phyloP scores from a whole-genome alignment of 2,113 vertebrate species.

The Passer domesticus region DNA sequence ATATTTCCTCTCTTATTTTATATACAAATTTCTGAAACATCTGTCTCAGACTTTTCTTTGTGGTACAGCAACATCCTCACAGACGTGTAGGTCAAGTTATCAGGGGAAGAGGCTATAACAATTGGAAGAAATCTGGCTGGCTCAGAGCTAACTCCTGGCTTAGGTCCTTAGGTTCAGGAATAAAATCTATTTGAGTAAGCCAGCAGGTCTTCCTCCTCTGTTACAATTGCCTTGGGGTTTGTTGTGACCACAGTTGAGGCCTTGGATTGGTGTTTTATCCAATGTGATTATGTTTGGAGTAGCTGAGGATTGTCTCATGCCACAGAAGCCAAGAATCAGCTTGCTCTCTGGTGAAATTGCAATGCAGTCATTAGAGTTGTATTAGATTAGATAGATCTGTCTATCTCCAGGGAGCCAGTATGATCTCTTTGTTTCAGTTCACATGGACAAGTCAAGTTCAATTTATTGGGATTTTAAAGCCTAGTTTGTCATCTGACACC shows the following conservation, averaged over 20 bases:
- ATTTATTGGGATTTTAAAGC: conserved; percentile 48
- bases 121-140: neutral
- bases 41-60: neutral
- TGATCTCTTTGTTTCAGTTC: neutral
- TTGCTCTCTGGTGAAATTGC: neutral
- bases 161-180: neutral
- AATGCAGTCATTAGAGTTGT: neutral
- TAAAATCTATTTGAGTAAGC: neutral
- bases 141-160: neutral
- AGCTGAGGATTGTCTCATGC: neutral
- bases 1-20: neutral
- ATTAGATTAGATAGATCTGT: conserved; percentile 25
- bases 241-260: neutral
- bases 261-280: conserved; percentile 11
- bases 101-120: neutral
- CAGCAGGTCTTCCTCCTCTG: neutral
- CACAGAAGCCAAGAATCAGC: conserved; percentile 3
- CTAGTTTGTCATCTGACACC: conserved; percentile 17
- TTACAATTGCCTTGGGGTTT: neutral
- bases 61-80: neutral
- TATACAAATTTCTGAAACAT: neutral
- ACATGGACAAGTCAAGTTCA: conserved; percentile 18
- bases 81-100: neutral
- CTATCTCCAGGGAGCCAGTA: neutral
- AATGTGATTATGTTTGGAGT: neutral